Base-by-base conservation (phyloP, 2,888 invertebrate species). In the Limnephilus auricula region DNA sequence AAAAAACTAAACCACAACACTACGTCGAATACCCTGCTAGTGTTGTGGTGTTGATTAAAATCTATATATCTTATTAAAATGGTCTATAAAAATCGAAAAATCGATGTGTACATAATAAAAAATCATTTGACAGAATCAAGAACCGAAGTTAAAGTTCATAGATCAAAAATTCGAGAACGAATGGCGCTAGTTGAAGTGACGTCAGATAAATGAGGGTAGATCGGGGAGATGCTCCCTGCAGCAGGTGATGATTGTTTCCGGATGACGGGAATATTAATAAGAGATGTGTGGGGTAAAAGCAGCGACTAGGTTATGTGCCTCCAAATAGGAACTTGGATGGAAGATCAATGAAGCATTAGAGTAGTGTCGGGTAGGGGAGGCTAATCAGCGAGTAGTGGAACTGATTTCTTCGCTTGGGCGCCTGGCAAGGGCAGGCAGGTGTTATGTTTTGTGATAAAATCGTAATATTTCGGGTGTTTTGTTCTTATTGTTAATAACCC, bases 161-260 rank as follows among this genome's bases (percentile, higher is more conserved):
- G 65, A 65, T 25, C 65, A 65, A 65, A 5, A 25, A 65, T 6
- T 6, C 25, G 0, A 4, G 4, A 31, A 15, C 12, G 31, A 80
- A 80, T 80, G 80, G 80, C 32, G 80, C 32, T 32, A 30, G 40
- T n/a, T 85, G 30, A 40, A 30, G 45, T 85, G 85, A 40, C 37
- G 37, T 30, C 40, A 30, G 32, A 80, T 31, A 32, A 32, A 80
- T 32, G 31, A 32, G 15, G 31, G 78, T 79, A 65, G 34, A 15
- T 89, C 78, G 65, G 65, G 25, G 65, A 6, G 25, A 65, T 65
- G 2, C 34, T 45, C 30, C 89, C 83, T 65, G 32, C 79, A 83
- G 91, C 90, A 91, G 92, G 91, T 92, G 92, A 90, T 92, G 91
- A 92, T 92, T 90, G 92, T 92, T 92, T 87, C 91, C 92, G 92